A percentile compares a stretch with the other conserved stretches of the same genome.
phyloP scores from a whole-genome alignment of 2,888 invertebrate genomes.

The Liopterus haemorrhoidalis region DNA sequence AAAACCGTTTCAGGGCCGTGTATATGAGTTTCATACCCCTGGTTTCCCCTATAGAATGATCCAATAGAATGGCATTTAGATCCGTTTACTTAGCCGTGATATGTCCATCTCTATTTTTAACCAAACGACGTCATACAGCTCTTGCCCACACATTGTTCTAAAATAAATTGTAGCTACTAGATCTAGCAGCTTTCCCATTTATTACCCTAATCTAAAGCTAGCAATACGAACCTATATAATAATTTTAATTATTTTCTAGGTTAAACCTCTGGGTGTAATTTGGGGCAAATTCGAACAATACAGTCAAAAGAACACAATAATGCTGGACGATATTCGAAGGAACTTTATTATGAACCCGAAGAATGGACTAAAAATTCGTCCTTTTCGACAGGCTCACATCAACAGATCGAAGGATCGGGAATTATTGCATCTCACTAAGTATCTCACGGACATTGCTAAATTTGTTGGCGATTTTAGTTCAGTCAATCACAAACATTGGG shows the following conservation, averaged over 20 bases:
- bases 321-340: slow-evolving; percentile 93
- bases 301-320: slow-evolving; percentile 86
- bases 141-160: too few relatives aligned
- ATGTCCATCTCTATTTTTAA: too few relatives aligned
- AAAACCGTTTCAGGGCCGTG: too few relatives aligned
- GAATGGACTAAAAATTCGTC: slow-evolving; percentile 82
- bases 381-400: slow-evolving; percentile 85
- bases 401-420: slow-evolving; percentile 81
- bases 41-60: too few relatives aligned
- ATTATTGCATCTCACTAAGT: slow-evolving; percentile 69
- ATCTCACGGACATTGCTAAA: slow-evolving; percentile 75
- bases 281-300: slow-evolving; percentile 94
- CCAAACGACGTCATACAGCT: too few relatives aligned
- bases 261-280: slow-evolving; percentile 91
- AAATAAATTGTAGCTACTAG: too few relatives aligned
- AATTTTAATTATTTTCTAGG: slow-evolving; percentile 56
- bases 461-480: slow-evolving; percentile 74
- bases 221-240: too few relatives aligned
- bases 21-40: too few relatives aligned
- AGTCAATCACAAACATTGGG: slow-evolving; percentile 90
- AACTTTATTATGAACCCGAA: slow-evolving; percentile 98
- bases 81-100: too few relatives aligned
- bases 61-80: too few relatives aligned
- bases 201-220: too few relatives aligned
- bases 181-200: too few relatives aligned